phyloP scores from a whole-genome alignment of 2,888 invertebrate genomes.

The Branchellion lobata region DNA sequence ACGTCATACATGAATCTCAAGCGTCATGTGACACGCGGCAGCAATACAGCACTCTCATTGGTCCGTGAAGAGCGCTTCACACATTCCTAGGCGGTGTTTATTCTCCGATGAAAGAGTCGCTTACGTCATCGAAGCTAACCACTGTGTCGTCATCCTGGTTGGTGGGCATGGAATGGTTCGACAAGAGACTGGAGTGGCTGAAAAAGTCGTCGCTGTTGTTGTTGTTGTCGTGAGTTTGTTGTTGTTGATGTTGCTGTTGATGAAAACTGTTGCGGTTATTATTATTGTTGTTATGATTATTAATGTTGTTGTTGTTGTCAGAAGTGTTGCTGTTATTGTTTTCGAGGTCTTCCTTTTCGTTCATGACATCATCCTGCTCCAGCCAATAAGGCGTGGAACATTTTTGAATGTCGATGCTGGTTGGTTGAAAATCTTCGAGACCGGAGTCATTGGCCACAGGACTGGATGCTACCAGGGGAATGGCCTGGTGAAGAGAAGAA shows the following conservation, averaged over 20 bases:
- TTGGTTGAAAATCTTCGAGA: constrained; percentile 56
- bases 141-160: constrained; percentile 59
- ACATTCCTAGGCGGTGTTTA: no score
- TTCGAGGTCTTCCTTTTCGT: constrained; percentile 57
- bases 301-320: neutral
- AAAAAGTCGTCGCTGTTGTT: constrained; percentile 8
- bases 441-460: constrained; percentile 64
- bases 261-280: no score
- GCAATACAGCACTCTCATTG: no score
- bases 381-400: constrained; percentile 94
- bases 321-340: constrained; percentile 83
- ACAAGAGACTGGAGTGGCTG: constrained; percentile 19
- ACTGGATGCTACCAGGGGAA: constrained; percentile 95
- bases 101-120: constrained; percentile 32
- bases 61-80: no score
- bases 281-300: neutral
- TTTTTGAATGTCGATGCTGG: constrained; percentile 83
- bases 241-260: neutral
- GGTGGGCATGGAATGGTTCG: constrained; percentile 51
- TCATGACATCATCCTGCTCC: constrained; percentile 85
- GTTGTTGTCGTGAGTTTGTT: neutral
- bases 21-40: no score
- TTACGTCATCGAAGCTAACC: constrained; percentile 54
- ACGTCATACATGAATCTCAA: no score
- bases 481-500: constrained; percentile 79